Base-by-base conservation (phyloP, 1,140 invertebrate genomes). In the Ectropis grisescens region DNA sequence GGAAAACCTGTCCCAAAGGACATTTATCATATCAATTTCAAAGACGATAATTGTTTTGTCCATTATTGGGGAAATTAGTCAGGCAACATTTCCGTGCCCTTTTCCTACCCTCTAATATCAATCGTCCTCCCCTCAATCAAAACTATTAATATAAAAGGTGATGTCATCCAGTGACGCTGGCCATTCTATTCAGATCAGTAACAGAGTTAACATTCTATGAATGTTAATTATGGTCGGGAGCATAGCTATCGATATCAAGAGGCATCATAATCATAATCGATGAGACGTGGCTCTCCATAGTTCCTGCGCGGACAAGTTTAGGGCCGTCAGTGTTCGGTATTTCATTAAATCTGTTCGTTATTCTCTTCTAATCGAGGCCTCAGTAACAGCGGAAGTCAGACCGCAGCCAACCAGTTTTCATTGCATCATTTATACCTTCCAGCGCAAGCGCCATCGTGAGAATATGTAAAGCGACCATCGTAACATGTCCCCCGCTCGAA, bases 361-460 rank as follows among this genome's bases (percentile, higher is more conserved):
- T 46, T 46, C 31, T 55, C 42, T 42, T 49, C 40, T 35, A 52
- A 55, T 49, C 45, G 47, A 56, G 40, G 42, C 23, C 43, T 35
- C 34, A 37, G 26, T 41, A 13, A 2, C 29, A 33, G 28, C 32
- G 44, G 53, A 60, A 54, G 53, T 58, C 54, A 53, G 50, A 52
- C 46, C 47, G 45, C 49, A 42, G 38, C 33, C 42, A 50, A 62
- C 66, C 55, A 56, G 60, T 70, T 56, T 39, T 40, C 37, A 46
- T 65, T 67, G 61, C 58, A 60, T 58, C 60, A 65, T 53, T 57
- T 54, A 54, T 59, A 41, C 56, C 53, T 60, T 49, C 49, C 41
- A 39, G 29, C 50, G 51, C 46, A 54, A 60, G 65, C 68, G 68
- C 68, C 68, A 44, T 51, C 68, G 68, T 72, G 68, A 67, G 68